A percentile compares a stretch with the other conserved stretches of the same genome.
Conservation (phyloP, 2,888 invertebrate species). For the Phasia obesa region DNA sequence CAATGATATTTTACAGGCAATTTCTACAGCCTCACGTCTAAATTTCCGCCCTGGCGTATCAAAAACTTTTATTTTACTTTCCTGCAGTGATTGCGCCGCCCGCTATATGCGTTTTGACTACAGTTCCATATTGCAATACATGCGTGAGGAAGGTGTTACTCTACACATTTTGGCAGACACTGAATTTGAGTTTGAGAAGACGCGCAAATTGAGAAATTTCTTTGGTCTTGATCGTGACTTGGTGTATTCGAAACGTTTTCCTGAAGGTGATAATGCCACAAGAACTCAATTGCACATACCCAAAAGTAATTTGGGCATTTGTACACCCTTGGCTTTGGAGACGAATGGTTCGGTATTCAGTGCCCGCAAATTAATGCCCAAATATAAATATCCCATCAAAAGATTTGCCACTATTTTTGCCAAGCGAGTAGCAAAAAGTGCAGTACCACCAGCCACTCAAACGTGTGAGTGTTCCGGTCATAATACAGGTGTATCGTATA, state of each 20-base stretch:
- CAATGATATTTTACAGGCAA: slow-evolving; percentile 89
- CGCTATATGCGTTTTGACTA: slow-evolving; percentile 91
- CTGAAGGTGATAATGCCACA: slow-evolving; percentile 88
- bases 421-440: slow-evolving; percentile 86
- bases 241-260: slow-evolving; percentile 92
- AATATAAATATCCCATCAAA: slow-evolving; percentile 84
- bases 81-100: slow-evolving; percentile 89
- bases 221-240: slow-evolving; percentile 90
- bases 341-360: slow-evolving; percentile 90
- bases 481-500: slow-evolving; percentile 86
- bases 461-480: slow-evolving; percentile 88
- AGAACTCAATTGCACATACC: slow-evolving; percentile 89
- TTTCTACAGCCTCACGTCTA: slow-evolving; percentile 88
- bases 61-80: slow-evolving; percentile 90
- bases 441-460: slow-evolving; percentile 85
- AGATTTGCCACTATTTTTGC: slow-evolving; percentile 87
- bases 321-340: slow-evolving; percentile 91
- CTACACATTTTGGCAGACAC: slow-evolving; percentile 92
- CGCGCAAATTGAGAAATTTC: slow-evolving; percentile 87
- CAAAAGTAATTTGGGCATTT: slow-evolving; percentile 89
- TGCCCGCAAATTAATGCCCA: slow-evolving; percentile 84
- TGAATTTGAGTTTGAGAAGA: slow-evolving; percentile 90
- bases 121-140: slow-evolving; percentile 90
- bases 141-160: slow-evolving; percentile 91
- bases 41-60: slow-evolving; percentile 92